These are phyloP conservation scores for Lacerta agilis DNA, from an alignment of 2,797 vertebrate species.

Conservation along the genomic window DNA sequence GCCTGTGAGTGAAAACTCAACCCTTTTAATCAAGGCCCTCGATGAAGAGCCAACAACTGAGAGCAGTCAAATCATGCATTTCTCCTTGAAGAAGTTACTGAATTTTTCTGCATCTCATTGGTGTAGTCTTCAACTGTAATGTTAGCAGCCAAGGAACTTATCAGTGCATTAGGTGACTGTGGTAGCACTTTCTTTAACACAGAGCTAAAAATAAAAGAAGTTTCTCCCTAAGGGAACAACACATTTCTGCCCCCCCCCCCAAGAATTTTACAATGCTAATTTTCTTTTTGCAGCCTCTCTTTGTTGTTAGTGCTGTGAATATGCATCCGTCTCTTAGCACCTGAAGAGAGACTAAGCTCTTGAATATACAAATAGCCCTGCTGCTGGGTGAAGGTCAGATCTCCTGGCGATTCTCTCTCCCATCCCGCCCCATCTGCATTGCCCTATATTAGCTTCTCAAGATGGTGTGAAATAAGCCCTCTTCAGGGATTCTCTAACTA, in stretches of 20 bases:
- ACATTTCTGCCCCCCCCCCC: background rate
- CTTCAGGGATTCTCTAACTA: too few species aligned
- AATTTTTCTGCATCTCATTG: constrained; percentile 30
- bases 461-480: too few species aligned
- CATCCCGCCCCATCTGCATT: background rate
- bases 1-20: background rate
- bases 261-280: constrained; percentile 59
- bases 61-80: background rate
- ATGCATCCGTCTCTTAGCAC: constrained; percentile 5
- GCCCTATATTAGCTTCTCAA: background rate
- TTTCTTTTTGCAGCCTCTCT: constrained; percentile 16
- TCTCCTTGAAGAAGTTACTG: background rate
- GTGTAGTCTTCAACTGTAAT: constrained; percentile 17
- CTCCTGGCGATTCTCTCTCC: background rate
- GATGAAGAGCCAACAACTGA: background rate
- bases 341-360: background rate
- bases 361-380: constrained; percentile 4
- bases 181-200: constrained; percentile 52
- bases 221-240: background rate
- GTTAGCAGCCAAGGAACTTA: constrained; percentile 48
- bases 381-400: background rate
- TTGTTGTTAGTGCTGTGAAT: constrained; percentile 12
- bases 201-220: constrained; percentile 56
- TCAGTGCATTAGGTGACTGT: constrained; percentile 50
- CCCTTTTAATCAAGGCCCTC: background rate